Evolutionary conservation across 2,888 invertebrate genomes (phyloP), one percentile per base, ranked within the genome.

Genomic region (Hecatera dysodea): DNA sequence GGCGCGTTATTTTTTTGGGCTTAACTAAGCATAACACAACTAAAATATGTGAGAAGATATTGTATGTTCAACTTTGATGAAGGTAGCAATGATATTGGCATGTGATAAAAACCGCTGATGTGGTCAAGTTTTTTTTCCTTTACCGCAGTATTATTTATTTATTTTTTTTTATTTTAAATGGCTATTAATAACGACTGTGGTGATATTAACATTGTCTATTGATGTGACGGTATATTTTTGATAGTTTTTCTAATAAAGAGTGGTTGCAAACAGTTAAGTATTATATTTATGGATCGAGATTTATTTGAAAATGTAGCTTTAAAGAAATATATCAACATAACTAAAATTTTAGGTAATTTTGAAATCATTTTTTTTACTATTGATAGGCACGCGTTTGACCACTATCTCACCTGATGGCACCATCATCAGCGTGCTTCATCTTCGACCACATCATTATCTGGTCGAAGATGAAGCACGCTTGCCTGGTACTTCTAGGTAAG

Each of bases 161-260:
- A 19, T 39, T 66, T 66, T 15, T 15, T 48, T 29, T 50, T 15
- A 29, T 2, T 4, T 2, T 29, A 29, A 29, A 29, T 4, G 6
- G 29, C 4, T 6, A 29, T 6, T 29, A 6, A 29, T 6, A 29
- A n/a, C n/a, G n/a, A n/a, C n/a, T n/a, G n/a, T n/a, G n/a, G n/a
- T n/a, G n/a, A n/a, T n/a, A n/a, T n/a, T n/a, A n/a, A n/a, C n/a
- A n/a, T n/a, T n/a, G n/a, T n/a, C n/a, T n/a, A n/a, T n/a, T n/a
- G n/a, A n/a, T n/a, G n/a, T n/a, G 53, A 1, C 9, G 42, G 19
- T 42, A 27, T 9, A 33, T 33, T 42, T 27, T 33, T 33, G 5
- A 59, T 33, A 50, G 27, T 56, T 56, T 44, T 36, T 8, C n/a
- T 60, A 70, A 71, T 70, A 70, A 70, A 70, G n/a, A n/a, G 12